Evolutionary conservation across 2,113 vertebrate species (phyloP), one percentile per base, ranked within the genome.

Genomic region (Poicephalus gulielmi): DNA sequence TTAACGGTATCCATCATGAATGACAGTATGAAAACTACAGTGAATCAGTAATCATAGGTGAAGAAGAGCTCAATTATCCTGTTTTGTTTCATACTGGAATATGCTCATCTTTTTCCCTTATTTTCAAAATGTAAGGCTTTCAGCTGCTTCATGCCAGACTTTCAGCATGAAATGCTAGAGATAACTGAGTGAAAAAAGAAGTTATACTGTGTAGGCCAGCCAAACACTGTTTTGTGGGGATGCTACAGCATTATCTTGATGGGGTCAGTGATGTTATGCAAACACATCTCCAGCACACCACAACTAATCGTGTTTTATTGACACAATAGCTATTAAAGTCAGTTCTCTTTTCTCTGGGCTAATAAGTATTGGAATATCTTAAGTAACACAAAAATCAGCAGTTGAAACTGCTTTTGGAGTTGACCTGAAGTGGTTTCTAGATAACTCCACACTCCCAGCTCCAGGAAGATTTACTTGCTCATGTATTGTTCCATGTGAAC

Each of bases 1-100:
- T 98, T 97, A 97, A 97, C 96, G 86, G 47, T 97, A 98, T 98
- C 94, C 93, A 97, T 98, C 98, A 98, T 80, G 73, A 95, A 41
- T 93, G 96, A 95, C 97, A 98, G 78, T 78, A 91, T 3, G 5
- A 95, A 97, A 98, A 97, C 97, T 81, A 90, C 86, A 85, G 73
- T 0, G 35, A 94, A 96, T 97, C 83, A 94, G 94, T 90, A 97
- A 93, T 80, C 89, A 91, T 49, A 94, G 88, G 85, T 97, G 80
- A 97, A 92, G 76, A 95, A 95, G 75, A 70, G 11, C 35, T 97
- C 31, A 15, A 78, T 84, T 78, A 85, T 80, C 57, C 88, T 86
- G 11, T 55, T 97, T 74, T 92, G 13, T 81, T 96, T 84, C 62
- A 16, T 71, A 25, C 47, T 53, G 43, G n/a, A 64, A 83, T 64